Evolutionary conservation across 2,797 vertebrate species (phyloP).

Genomic region (Lepidocolaptes lacrymiger): DNA sequence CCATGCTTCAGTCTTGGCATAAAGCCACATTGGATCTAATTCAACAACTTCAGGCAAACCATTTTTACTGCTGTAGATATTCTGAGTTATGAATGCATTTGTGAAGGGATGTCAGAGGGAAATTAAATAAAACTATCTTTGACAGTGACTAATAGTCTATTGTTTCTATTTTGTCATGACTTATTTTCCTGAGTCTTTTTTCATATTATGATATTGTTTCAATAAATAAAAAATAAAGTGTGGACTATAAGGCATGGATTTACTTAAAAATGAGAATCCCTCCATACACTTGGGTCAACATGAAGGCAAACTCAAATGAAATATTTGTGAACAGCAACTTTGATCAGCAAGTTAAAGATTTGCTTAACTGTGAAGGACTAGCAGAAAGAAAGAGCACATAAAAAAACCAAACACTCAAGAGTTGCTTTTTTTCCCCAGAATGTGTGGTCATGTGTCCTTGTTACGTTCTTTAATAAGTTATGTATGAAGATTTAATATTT

Average conservation of each 20-base stretch:
- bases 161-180: neutral
- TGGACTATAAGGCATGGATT: neutral
- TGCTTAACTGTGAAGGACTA: neutral
- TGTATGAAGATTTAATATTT: neutral
- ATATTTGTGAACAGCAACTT: neutral
- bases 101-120: neutral
- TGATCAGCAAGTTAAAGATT: neutral
- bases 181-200: neutral
- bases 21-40: neutral
- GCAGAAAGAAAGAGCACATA: neutral
- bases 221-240: neutral
- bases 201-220: neutral
- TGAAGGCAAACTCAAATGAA: neutral
- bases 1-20: neutral
- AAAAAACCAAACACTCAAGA: neutral
- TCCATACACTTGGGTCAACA: neutral
- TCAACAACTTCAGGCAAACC: neutral
- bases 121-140: constrained; percentile 18
- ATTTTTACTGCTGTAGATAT: neutral
- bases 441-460: neutral
- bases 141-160: neutral
- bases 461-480: neutral
- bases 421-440: neutral
- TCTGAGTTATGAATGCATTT: constrained; percentile 24
- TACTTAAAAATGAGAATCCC: neutral